phyloP scores from a whole-genome alignment of 1,140 invertebrate genomes.

The Atta cephalotes region DNA sequence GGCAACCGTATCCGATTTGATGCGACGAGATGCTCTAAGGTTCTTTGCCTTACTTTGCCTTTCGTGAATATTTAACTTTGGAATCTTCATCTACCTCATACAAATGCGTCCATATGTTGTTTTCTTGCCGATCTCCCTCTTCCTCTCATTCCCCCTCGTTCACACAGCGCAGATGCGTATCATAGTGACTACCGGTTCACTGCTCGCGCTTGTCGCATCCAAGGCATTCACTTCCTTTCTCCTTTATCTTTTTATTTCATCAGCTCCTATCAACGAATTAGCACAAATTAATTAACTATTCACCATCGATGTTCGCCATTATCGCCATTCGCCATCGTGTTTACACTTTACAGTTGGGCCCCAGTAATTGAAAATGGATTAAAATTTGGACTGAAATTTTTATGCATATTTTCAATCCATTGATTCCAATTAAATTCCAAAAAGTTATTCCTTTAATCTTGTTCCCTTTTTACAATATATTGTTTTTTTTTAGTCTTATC shows the following conservation, averaged over 20 bases:
- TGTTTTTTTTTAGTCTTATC: too few relatives aligned
- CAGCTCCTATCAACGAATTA: not conserved
- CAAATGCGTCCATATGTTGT: conserved; percentile 39
- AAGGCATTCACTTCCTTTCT: not conserved
- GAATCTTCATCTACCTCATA: not conserved
- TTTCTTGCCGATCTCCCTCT: not conserved
- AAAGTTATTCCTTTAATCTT: too few relatives aligned
- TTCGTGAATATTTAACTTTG: not conserved
- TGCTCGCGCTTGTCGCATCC: not conserved
- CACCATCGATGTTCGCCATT: not conserved
- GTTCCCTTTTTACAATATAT: too few relatives aligned
- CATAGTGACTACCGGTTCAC: not conserved
- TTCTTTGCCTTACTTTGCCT: not conserved
- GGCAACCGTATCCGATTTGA: not conserved
- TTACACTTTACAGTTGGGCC: not conserved
- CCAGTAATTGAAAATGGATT: too few relatives aligned
- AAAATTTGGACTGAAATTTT: too few relatives aligned
- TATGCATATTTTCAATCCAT: too few relatives aligned
- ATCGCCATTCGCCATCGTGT: not conserved
- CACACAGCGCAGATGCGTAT: not conserved
- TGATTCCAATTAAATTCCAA: too few relatives aligned
- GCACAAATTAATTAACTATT: not conserved
- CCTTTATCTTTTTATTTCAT: not conserved
- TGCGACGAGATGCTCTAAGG: not conserved
- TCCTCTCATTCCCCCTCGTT: not conserved